phyloP scores from a whole-genome alignment of 2,888 invertebrate species.

The Patella pellucida region DNA sequence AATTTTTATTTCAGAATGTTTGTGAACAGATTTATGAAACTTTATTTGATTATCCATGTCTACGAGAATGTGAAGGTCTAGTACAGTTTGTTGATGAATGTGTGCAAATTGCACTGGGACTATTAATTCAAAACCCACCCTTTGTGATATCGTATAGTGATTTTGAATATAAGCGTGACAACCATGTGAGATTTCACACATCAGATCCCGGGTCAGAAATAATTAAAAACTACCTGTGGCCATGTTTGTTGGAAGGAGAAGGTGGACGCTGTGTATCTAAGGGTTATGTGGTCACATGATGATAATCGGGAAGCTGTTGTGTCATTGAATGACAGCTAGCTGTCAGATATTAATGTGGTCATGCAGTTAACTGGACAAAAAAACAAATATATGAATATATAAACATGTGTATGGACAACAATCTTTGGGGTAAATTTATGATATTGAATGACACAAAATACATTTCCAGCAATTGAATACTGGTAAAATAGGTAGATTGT shows the following conservation, averaged over 20 bases:
- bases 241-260: conserved; percentile 82
- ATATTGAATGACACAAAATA: too few species aligned
- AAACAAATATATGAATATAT: too few species aligned
- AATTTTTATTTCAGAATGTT: conserved; percentile 73
- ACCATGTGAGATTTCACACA: conserved; percentile 83
- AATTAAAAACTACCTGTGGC: conserved; percentile 89
- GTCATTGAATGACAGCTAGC: too few species aligned
- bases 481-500: too few species aligned
- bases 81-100: conserved; percentile 85
- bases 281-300: conserved; percentile 85
- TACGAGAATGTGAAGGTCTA: conserved; percentile 84
- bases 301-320: too few species aligned
- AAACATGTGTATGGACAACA: too few species aligned
- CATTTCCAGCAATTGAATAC: too few species aligned
- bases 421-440: too few species aligned
- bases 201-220: conserved; percentile 82
- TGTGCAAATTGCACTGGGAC: conserved; percentile 88
- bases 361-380: too few species aligned
- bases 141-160: conserved; percentile 74
- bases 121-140: conserved; percentile 79
- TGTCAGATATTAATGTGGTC: too few species aligned
- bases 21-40: conserved; percentile 85
- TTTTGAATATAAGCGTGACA: conserved; percentile 78
- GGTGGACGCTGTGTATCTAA: conserved; percentile 83
- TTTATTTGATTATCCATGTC: conserved; percentile 91